These are phyloP conservation scores for Dryobota labecula DNA, from an alignment of 2,888 invertebrate species.

Conservation along the genomic window DNA sequence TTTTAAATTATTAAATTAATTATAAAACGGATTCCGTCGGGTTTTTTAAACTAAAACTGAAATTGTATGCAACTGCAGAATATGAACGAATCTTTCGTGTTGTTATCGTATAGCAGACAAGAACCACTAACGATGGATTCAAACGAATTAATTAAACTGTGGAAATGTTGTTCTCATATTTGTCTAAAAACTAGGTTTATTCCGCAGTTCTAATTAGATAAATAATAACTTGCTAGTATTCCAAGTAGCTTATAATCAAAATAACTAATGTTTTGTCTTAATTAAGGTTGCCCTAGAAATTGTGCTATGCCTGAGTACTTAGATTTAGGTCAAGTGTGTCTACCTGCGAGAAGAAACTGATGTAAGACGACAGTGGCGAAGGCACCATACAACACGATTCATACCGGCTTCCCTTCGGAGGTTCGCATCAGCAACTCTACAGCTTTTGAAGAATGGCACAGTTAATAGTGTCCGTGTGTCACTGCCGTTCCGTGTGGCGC, in stretches of 20 bases:
- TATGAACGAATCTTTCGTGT: neutral
- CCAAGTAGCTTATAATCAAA: neutral
- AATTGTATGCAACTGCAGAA: conserved; percentile 3
- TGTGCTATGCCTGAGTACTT: neutral
- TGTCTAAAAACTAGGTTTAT: neutral
- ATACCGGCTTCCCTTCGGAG: too few relatives aligned
- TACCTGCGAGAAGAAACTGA: neutral
- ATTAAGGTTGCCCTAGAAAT: neutral
- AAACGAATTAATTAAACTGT: conserved; percentile 1
- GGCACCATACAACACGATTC: too few relatives aligned
- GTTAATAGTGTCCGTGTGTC: too few relatives aligned
- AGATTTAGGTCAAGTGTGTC: conserved; percentile 28
- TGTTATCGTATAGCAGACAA: neutral
- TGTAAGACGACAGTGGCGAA: too few relatives aligned
- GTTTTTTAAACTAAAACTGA: neutral
- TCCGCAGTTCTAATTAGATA: neutral
- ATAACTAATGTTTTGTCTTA: neutral
- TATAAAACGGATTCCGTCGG: neutral
- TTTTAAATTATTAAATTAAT: neutral
- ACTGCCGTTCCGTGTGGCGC: too few relatives aligned
- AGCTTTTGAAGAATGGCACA: too few relatives aligned
- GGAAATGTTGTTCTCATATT: neutral
- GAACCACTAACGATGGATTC: neutral
- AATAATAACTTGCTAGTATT: neutral
- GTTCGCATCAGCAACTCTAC: too few relatives aligned